Percentiles rank a stretch among this genome's conserved stretches.
phyloP scores from a whole-genome alignment of 2,113 vertebrate species.

The Campylorhamphus procurvoides region DNA sequence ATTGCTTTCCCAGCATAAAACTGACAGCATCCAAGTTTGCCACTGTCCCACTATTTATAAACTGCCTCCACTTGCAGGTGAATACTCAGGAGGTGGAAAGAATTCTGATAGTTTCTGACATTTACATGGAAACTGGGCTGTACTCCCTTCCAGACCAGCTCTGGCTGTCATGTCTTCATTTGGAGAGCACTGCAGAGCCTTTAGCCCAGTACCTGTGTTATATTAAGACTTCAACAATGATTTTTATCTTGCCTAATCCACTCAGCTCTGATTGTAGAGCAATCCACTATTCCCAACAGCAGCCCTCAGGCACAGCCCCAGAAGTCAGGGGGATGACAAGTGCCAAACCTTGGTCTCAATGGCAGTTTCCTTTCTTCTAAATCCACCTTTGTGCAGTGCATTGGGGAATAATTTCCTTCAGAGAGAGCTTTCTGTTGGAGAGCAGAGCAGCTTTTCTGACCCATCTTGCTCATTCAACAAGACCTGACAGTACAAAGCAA shows the following conservation, averaged over 20 bases:
- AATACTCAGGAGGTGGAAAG: background rate
- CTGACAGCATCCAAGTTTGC: background rate
- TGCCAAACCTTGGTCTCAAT: background rate
- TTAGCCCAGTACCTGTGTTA: background rate
- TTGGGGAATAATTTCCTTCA: background rate
- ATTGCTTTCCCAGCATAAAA: background rate
- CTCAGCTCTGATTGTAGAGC: background rate
- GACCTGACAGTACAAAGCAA: background rate
- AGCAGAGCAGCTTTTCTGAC: background rate
- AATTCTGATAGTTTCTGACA: conserved; percentile 4
- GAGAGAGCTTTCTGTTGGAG: background rate
- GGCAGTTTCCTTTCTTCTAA: background rate
- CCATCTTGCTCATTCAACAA: background rate
- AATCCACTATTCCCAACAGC: background rate
- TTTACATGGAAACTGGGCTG: background rate
- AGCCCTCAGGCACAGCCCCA: background rate
- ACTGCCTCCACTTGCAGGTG: conserved; percentile 14
- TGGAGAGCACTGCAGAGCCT: background rate
- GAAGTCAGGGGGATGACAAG: background rate
- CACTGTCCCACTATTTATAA: background rate
- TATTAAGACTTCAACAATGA: background rate
- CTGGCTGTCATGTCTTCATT: background rate
- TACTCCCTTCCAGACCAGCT: background rate
- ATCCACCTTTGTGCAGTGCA: background rate
- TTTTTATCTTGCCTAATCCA: conserved; percentile 39